Percentiles rank a stretch among this genome's conserved stretches.
These are phyloP conservation scores for Eupeodes luniger DNA, from an alignment of 2,888 invertebrate genomes.

Conservation along the genomic window DNA sequence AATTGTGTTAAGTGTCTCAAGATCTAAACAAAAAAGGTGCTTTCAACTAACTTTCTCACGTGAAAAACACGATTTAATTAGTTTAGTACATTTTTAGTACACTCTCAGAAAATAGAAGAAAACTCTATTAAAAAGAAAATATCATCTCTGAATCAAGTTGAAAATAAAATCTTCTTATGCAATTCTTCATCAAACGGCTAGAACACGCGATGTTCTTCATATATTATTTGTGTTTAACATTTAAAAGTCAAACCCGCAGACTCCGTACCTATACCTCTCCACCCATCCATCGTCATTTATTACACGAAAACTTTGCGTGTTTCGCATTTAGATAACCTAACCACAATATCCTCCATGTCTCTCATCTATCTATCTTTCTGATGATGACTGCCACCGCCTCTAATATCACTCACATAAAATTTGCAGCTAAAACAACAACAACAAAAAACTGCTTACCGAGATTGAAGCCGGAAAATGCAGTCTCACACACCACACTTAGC, in stretches of 20 bases:
- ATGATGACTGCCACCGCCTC: slow-evolving; percentile 15
- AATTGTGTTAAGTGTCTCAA: no score
- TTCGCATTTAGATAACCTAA: slow-evolving; percentile 64
- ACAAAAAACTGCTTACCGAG: slow-evolving; percentile 23
- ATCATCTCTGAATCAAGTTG: not conserved
- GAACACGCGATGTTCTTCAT: slow-evolving; percentile 13
- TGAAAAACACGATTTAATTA: not conserved
- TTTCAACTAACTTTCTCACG: no score
- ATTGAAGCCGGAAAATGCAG: slow-evolving; percentile 67
- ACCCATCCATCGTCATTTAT: slow-evolving; percentile 13
- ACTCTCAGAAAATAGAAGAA: not conserved
- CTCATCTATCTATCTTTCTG: slow-evolving; percentile 44
- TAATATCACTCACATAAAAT: slow-evolving; percentile 60
- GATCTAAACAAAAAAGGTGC: no score
- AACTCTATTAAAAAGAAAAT: not conserved
- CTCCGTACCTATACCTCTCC: not conserved
- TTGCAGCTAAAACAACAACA: slow-evolving; percentile 16
- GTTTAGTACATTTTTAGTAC: slow-evolving; percentile 29
- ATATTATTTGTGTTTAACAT: not conserved
- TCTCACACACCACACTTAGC: slow-evolving; percentile 24
- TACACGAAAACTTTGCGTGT: slow-evolving; percentile 48
- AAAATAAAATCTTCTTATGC: slow-evolving; percentile 6
- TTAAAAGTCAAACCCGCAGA: slow-evolving; percentile 4
- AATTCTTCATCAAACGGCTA: slow-evolving; percentile 18
- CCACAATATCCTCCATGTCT: slow-evolving; percentile 60